Conservation (phyloP, 2,888 invertebrate genomes). For the Ormyrus rosae region DNA sequence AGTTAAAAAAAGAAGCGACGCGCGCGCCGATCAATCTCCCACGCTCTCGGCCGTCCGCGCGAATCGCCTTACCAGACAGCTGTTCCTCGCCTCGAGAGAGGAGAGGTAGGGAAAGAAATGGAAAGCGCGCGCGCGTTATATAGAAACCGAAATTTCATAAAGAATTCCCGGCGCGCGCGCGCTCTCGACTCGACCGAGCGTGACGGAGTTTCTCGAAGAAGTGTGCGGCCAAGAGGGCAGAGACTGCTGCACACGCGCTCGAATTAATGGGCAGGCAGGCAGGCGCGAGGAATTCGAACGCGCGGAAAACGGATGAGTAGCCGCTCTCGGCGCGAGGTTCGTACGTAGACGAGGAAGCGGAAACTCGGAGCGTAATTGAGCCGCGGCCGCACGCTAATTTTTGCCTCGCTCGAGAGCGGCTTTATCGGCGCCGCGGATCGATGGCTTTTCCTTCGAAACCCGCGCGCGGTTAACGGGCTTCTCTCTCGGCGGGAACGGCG, state of each 20-base stretch:
- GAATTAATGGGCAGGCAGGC: not conserved
- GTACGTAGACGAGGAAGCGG: conserved; percentile 10
- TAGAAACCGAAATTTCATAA: conserved; percentile 58
- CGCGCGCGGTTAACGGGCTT: no score
- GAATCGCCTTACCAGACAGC: not conserved
- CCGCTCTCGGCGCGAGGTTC: no score
- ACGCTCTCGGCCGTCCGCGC: no score
- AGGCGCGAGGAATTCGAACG: conserved; percentile 8
- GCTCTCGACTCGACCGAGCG: conserved; percentile 30
- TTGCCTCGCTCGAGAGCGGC: no score
- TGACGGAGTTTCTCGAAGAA: conserved; percentile 41
- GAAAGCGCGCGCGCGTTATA: conserved; percentile 28
- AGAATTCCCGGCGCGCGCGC: conserved; percentile 51
- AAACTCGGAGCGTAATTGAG: not conserved
- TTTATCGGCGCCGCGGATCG: no score
- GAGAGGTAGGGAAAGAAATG: conserved; percentile 38
- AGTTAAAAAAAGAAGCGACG: not conserved
- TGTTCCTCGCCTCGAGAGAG: not conserved
- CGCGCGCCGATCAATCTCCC: not conserved
- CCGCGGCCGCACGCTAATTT: not conserved
- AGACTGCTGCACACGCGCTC: no score
- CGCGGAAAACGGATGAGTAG: conserved; percentile 12
- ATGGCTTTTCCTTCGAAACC: no score
- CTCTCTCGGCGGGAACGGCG: no score
- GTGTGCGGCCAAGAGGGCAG: no score